Evolutionary conservation across 2,888 invertebrate species (phyloP).

Genomic region (Drosophila mettleri): DNA sequence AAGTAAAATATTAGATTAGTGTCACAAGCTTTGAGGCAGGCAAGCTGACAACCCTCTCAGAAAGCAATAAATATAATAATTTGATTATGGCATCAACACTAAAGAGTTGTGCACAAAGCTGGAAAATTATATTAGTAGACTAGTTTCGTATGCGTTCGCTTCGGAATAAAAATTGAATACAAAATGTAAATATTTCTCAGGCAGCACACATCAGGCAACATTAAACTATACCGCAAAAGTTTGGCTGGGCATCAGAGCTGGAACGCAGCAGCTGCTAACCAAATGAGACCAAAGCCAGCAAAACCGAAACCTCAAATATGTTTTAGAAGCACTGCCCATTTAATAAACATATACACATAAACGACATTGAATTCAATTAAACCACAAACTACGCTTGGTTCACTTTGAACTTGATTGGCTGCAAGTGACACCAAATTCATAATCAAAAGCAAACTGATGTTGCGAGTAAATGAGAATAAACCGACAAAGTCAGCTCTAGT

Average conservation of each 20-base stretch:
- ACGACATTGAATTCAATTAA: conserved; percentile 64
- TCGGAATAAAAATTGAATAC: not conserved
- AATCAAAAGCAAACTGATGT: conserved; percentile 28
- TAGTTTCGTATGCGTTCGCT: too few species aligned
- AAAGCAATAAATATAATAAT: too few species aligned
- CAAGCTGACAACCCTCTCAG: too few species aligned
- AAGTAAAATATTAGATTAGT: too few species aligned
- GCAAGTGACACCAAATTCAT: conserved; percentile 29
- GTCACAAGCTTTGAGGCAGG: too few species aligned
- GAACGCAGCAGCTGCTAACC: conserved; percentile 26
- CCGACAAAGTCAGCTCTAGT: not conserved
- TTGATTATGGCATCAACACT: too few species aligned
- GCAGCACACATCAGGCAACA: not conserved
- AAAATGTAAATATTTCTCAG: not conserved
- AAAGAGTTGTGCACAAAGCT: too few species aligned
- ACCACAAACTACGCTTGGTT: conserved; percentile 47
- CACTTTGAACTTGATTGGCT: conserved; percentile 38
- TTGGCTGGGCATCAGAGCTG: not conserved
- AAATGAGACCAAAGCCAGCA: conserved; percentile 12
- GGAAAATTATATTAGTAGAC: not conserved
- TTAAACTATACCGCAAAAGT: conserved; percentile 6
- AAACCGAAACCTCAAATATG: conserved; percentile 24
- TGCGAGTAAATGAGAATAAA: conserved; percentile 9
- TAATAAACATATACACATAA: conserved; percentile 34
- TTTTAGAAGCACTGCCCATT: conserved; percentile 14